Evolutionary conservation across 2,888 invertebrate genomes (phyloP).

Genomic region (Noctua janthina): DNA sequence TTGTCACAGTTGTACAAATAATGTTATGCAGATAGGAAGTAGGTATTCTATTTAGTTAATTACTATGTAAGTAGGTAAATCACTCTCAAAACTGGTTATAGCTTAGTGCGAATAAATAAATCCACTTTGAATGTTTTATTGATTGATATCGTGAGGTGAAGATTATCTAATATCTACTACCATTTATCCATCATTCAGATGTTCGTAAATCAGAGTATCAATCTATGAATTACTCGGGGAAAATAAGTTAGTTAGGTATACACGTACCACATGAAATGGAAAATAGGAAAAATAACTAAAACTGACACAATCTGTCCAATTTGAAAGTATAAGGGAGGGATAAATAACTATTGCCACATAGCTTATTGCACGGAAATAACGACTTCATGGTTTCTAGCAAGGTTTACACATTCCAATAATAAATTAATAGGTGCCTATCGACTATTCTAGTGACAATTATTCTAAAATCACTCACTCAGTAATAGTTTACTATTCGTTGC

Average conservation of each 20-base stretch:
- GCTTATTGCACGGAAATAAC: conserved; percentile 15
- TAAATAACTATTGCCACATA: not conserved
- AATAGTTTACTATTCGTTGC: conserved; percentile 1
- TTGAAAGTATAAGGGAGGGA: not conserved
- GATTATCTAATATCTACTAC: conserved; percentile 7
- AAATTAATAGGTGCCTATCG: not conserved
- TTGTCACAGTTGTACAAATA: conserved; percentile 52
- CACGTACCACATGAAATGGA: not conserved
- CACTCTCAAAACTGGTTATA: conserved; percentile 13
- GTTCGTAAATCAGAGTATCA: not conserved
- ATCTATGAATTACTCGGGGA: not conserved
- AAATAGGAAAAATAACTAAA: not conserved
- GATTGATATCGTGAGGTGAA: not conserved
- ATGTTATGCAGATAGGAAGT: conserved; percentile 44
- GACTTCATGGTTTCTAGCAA: not conserved
- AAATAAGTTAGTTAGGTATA: not conserved
- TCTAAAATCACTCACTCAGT: not conserved
- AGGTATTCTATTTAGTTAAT: conserved; percentile 41
- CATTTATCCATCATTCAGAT: not conserved
- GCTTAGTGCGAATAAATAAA: not conserved
- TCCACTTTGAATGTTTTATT: not conserved
- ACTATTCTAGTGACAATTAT: not conserved
- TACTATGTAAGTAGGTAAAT: conserved; percentile 35
- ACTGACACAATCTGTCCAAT: not conserved
- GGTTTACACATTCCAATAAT: conserved; percentile 4